These are phyloP conservation scores for Nesoenas mayeri DNA, from an alignment of 2,113 vertebrate genomes.

Conservation along the genomic window DNA sequence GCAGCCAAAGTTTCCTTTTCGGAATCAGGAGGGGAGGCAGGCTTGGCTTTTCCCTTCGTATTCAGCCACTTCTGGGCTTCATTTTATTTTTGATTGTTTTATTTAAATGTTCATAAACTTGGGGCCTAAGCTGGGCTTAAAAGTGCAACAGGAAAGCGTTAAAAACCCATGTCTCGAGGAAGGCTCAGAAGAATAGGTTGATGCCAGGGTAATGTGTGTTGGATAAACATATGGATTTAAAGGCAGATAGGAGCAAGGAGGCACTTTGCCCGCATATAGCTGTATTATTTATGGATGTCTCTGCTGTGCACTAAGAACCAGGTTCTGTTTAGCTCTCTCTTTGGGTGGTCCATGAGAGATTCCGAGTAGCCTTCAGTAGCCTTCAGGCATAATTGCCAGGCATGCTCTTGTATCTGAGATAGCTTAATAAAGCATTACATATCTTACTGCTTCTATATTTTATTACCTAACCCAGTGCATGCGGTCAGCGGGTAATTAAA, in stretches of 20 bases:
- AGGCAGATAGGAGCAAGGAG: conserved; percentile 61
- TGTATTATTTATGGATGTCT: conserved; percentile 72
- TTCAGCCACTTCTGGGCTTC: conserved; percentile 40
- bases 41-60: not conserved
- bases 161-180: conserved; percentile 13
- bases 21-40: not conserved
- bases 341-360: conserved; percentile 95
- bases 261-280: conserved; percentile 32
- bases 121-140: conserved; percentile 26
- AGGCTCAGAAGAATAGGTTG: conserved; percentile 56
- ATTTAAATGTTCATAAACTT: conserved; percentile 49
- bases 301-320: conserved; percentile 54
- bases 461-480: conserved; percentile 89
- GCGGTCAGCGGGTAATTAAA: conserved; percentile 94
- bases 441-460: conserved; percentile 94
- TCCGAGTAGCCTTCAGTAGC: conserved; percentile 90
- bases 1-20: not conserved
- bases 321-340: conserved; percentile 75
- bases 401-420: conserved; percentile 89
- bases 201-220: conserved; percentile 64
- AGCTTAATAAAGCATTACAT: conserved; percentile 98
- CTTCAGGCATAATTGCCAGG: conserved; percentile 90
- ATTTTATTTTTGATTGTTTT: conserved; percentile 60
- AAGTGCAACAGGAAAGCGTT: conserved; percentile 27
- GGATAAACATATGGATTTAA: conserved; percentile 68